Evolutionary conservation across 2,797 vertebrate species (phyloP).

Genomic region (Sebastes matsubarae): DNA sequence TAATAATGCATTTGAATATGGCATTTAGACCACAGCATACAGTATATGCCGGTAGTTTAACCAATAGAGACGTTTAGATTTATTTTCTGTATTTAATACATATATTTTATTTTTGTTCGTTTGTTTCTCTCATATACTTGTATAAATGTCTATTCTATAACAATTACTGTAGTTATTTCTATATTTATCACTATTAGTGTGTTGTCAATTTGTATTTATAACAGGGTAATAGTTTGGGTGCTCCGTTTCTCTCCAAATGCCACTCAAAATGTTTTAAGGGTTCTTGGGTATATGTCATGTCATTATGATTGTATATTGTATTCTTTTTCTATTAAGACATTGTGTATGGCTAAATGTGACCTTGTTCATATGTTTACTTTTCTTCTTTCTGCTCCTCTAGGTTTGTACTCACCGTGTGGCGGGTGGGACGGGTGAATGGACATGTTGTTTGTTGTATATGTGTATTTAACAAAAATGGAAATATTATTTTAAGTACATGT

Average conservation of each 20-base stretch:
- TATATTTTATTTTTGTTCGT: not conserved
- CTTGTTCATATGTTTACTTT: fast-evolving
- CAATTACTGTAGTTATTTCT: too few relatives aligned
- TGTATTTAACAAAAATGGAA: too few relatives aligned
- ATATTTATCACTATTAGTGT: too few relatives aligned
- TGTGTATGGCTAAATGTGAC: not conserved
- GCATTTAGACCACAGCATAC: not conserved
- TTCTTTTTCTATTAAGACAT: too few relatives aligned
- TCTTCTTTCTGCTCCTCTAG: too few relatives aligned
- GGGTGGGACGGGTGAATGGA: too few relatives aligned
- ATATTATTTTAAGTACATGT: too few relatives aligned
- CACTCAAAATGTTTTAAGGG: not conserved
- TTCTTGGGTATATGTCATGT: too few relatives aligned
- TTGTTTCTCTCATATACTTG: not conserved
- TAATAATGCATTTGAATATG: not conserved
- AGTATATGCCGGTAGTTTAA: not conserved
- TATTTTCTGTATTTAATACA: not conserved
- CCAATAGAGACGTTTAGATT: not conserved
- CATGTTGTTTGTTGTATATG: too few relatives aligned
- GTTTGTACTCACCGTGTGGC: too few relatives aligned
- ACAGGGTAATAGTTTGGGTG: not conserved
- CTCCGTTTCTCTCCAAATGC: not conserved
- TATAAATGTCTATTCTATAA: too few relatives aligned
- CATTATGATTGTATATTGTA: too few relatives aligned
- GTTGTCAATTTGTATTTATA: not conserved